Percentiles rank a stretch among this genome's conserved stretches.
Evolutionary conservation across 2,113 vertebrate species (phyloP).

Genomic region (Stegastes partitus): DNA sequence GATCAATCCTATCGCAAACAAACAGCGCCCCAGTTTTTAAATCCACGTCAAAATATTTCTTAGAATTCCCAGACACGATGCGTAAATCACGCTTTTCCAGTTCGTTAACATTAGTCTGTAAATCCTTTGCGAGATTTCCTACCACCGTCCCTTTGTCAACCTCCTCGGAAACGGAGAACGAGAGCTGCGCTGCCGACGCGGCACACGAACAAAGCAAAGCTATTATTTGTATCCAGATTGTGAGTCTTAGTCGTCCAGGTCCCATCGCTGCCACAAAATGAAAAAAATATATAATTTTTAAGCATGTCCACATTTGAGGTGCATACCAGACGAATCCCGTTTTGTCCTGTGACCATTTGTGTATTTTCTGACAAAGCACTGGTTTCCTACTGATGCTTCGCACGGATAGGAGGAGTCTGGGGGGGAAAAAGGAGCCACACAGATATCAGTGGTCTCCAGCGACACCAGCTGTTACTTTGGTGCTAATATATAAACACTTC

Average conservation of each 20-base stretch:
- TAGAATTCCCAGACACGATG: slow-evolving; percentile 70
- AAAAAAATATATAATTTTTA: neutral
- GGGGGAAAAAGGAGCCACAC: neutral
- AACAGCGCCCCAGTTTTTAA: slow-evolving; percentile 82
- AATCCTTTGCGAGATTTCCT: slow-evolving; percentile 82
- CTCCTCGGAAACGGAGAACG: slow-evolving; percentile 79
- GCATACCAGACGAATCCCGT: neutral
- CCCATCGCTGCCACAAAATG: slow-evolving; percentile 49
- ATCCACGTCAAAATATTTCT: slow-evolving; percentile 83
- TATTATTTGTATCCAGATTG: slow-evolving; percentile 48
- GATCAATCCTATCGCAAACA: slow-evolving; percentile 86
- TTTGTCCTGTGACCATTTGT: slow-evolving; percentile 5
- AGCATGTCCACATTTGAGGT: slow-evolving; percentile 3
- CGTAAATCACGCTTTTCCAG: slow-evolving; percentile 72
- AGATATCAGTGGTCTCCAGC: slow-evolving; percentile 54
- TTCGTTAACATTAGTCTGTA: slow-evolving; percentile 69
- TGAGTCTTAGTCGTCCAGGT: neutral
- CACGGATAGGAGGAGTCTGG: slow-evolving; percentile 57
- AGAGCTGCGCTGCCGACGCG: slow-evolving; percentile 69
- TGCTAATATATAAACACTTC: neutral
- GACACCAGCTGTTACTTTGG: slow-evolving; percentile 59
- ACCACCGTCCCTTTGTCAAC: slow-evolving; percentile 80
- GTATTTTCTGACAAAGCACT: slow-evolving; percentile 40
- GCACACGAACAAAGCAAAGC: slow-evolving; percentile 58
- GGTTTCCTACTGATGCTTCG: neutral